Base-by-base conservation (phyloP, 2,797 vertebrate species). In the Xerus rutilus region DNA sequence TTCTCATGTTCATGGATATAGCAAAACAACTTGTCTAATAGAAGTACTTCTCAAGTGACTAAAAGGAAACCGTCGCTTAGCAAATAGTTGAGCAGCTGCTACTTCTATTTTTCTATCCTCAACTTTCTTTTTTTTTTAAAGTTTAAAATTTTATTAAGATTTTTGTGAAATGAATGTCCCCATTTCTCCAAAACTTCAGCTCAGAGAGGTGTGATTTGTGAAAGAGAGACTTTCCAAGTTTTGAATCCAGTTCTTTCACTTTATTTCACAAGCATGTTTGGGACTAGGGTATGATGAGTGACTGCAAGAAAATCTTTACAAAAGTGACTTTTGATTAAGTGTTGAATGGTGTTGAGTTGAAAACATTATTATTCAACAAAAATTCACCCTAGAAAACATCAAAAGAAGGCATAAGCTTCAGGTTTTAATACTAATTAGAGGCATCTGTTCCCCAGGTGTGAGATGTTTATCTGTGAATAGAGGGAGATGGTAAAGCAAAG, bases 351-450 rank as follows among this genome's bases (percentile, higher is more conserved):
- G 85, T 96, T 97, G 96, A 96, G 95, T 87, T 81, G 96, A 98
- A 96, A 93, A 95, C 94, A 98, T 98, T 98, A 98, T 97, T 98
- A 98, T 98, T 98, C 97, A 97, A 95, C 74, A 96, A 49, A 98
- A 98, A 98, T 87, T 69, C 94, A 97, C 97, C 96, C 94, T 97
- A 96, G 95, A 97, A 98, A 96, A 96, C 98, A 97, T 98, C 97
- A 98, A 98, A 98, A 96, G 96, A 39, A 88, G 97, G 49, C 83
- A 90, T 96, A 98, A 96, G 76, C 72, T 98, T 97, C 57, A 96
- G 94, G 97, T 98, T 98, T 98, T 98, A 98, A 98, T 98, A 95
- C 97, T 98, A 98, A 98, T 99, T 98, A 99, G 97, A 98, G 79
- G 96, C 97, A 95, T 98, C 96, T 97, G 96, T 98, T 98, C 98